A percentile compares a stretch with the other conserved stretches of the same genome.
phyloP scores from a whole-genome alignment of 2,113 vertebrate genomes.

The Reinhardtius hippoglossoides region DNA sequence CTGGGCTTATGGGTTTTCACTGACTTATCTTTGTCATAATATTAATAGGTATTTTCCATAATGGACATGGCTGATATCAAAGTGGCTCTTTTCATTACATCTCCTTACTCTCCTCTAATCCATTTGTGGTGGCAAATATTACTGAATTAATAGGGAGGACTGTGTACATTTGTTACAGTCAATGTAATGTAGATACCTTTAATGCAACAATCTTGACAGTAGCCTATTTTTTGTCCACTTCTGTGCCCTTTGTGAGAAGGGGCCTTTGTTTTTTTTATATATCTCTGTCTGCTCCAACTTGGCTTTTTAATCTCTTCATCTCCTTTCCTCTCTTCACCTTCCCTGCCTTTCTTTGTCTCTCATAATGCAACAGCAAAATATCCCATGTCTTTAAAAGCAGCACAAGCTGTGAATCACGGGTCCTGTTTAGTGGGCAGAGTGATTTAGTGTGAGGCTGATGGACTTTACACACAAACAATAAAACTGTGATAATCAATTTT shows the following conservation, averaged over 20 bases:
- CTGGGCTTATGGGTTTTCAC: too few relatives aligned
- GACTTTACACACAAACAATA: conserved; percentile 46
- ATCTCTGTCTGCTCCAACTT: not conserved
- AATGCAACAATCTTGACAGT: not conserved
- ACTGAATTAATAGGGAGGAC: too few relatives aligned
- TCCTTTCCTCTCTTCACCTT: not conserved
- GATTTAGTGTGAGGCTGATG: conserved; percentile 38
- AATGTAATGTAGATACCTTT: not conserved
- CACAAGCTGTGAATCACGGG: conserved; percentile 38
- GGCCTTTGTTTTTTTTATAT: not conserved
- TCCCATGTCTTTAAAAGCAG: conserved; percentile 20
- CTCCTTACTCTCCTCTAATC: too few relatives aligned
- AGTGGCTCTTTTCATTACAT: too few relatives aligned
- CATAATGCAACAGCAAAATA: not conserved
- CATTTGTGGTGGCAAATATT: too few relatives aligned
- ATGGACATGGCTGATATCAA: too few relatives aligned
- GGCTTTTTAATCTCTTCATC: not conserved
- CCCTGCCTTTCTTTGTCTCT: not conserved
- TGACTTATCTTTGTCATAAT: too few relatives aligned
- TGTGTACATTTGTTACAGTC: too few relatives aligned
- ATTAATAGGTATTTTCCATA: too few relatives aligned
- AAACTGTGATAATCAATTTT: conserved; percentile 48
- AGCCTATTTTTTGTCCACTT: not conserved
- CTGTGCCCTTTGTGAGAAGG: not conserved
- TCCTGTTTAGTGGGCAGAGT: conserved; percentile 46